phyloP scores from a whole-genome alignment of 2,888 invertebrate genomes.

The Neoaliturus tenellus region DNA sequence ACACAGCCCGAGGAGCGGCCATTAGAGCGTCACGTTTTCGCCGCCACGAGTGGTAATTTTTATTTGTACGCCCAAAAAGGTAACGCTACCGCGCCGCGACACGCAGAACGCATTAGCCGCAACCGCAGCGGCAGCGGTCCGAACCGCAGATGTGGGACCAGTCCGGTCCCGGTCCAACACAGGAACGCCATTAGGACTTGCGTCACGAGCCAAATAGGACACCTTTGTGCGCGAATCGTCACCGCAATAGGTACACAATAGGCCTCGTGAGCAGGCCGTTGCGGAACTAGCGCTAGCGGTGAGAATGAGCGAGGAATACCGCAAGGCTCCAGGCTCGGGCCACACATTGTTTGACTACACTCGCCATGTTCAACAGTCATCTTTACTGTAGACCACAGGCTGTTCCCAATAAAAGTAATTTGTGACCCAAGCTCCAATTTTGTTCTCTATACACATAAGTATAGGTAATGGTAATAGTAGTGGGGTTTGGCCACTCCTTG shows the following conservation, averaged over 20 bases:
- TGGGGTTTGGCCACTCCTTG: too few species aligned
- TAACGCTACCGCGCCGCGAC: background rate
- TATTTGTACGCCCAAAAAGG: constrained; percentile 33
- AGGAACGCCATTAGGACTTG: constrained; percentile 36
- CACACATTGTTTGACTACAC: too few species aligned
- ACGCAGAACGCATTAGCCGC: constrained; percentile 26
- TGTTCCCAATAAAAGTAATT: too few species aligned
- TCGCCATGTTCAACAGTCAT: too few species aligned
- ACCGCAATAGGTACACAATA: constrained; percentile 21
- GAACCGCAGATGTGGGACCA: background rate
- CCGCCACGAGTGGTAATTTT: constrained; percentile 4
- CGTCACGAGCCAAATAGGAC: background rate
- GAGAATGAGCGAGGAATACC: background rate
- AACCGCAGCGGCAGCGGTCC: background rate
- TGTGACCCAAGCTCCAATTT: too few species aligned
- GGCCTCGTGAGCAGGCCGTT: background rate
- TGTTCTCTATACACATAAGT: too few species aligned
- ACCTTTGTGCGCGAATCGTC: constrained; percentile 39
- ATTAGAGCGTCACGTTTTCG: background rate
- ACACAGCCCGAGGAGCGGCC: background rate
- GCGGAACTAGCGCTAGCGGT: background rate
- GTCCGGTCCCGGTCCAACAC: background rate
- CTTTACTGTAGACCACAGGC: too few species aligned
- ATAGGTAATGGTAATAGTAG: too few species aligned
- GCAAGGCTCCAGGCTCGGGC: background rate